Conservation (phyloP, 2,888 invertebrate genomes). For the Stomorhina lunata region DNA sequence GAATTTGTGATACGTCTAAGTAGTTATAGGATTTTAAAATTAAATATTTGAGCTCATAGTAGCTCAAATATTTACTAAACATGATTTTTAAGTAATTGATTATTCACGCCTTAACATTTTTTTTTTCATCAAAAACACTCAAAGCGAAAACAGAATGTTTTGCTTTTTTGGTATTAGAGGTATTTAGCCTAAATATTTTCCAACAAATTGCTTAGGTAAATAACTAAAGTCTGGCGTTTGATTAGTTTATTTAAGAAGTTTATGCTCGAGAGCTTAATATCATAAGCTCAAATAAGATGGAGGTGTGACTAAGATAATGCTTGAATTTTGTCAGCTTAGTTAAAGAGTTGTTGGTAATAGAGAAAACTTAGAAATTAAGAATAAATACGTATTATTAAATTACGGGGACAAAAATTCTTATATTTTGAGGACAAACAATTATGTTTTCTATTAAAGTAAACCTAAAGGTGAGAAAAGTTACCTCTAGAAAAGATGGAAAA, state of each 20-base stretch:
- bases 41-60: neutral
- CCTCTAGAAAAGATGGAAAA: too few species aligned
- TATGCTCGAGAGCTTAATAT: neutral
- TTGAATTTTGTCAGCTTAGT: neutral
- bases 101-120: constrained; percentile 50
- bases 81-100: constrained; percentile 45
- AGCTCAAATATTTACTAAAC: neutral
- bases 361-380: too few species aligned
- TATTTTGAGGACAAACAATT: too few species aligned
- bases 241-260: constrained; percentile 17
- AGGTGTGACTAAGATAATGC: neutral
- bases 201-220: constrained; percentile 35
- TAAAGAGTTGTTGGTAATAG: too few species aligned
- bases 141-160: neutral
- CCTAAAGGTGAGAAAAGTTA: too few species aligned
- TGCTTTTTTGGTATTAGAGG: neutral
- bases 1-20: constrained; percentile 1
- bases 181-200: constrained; percentile 39
- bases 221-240: constrained; percentile 11
- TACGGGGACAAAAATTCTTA: too few species aligned
- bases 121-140: neutral
- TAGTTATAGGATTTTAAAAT: neutral
- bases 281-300: neutral
- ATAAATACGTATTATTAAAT: too few species aligned
- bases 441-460: too few species aligned